Evolutionary conservation across 2,797 vertebrate genomes (phyloP).

Genomic region (Urophycis tenuis): DNA sequence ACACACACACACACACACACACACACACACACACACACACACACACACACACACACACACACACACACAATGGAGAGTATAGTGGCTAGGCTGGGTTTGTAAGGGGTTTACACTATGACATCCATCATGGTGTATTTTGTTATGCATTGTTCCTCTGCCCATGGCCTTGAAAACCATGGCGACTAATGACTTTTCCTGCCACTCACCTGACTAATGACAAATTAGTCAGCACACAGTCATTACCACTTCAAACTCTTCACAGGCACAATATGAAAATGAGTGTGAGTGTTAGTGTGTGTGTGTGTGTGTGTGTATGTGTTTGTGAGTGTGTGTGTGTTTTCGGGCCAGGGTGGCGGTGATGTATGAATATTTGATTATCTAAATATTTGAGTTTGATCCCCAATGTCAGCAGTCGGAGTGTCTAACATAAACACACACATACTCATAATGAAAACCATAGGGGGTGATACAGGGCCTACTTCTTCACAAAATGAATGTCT

Average conservation of each 20-base stretch:
- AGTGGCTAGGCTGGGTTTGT: background rate
- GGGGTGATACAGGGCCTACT: too few relatives aligned
- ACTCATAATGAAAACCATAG: too few relatives aligned
- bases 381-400: background rate
- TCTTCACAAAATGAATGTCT: too few relatives aligned
- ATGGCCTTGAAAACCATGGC: background rate
- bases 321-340: background rate
- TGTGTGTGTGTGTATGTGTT: background rate
- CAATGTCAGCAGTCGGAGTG: too few relatives aligned
- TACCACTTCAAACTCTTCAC: background rate
- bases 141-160: background rate
- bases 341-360: background rate
- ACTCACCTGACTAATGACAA: conserved; percentile 31
- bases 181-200: conserved; percentile 10
- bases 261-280: background rate
- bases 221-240: conserved; percentile 1
- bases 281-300: background rate
- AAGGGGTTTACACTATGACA: background rate
- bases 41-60: too few relatives aligned
- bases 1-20: background rate
- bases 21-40: background rate
- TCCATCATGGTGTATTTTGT: background rate
- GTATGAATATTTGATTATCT: background rate
- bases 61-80: background rate
- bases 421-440: too few relatives aligned